Conservation (phyloP, 92 coral and sea anemone species). For the Phenganax marumi region DNA sequence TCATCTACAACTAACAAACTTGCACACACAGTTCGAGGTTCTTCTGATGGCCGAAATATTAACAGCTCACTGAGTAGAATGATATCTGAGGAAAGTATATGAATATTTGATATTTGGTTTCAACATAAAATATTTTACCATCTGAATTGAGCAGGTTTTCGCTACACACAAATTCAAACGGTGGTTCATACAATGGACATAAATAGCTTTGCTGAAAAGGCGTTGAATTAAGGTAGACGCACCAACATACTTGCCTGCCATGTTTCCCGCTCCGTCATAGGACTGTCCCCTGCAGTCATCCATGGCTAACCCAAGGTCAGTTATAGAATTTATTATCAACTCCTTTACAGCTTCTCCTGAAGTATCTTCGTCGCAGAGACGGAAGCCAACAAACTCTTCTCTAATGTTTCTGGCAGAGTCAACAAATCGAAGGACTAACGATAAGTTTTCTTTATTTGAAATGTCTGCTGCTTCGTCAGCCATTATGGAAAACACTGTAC, state of each 20-base stretch:
- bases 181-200: constrained; percentile 54
- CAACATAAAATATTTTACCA: too few species aligned
- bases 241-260: constrained; percentile 42
- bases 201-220: constrained; percentile 49
- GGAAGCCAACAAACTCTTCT: constrained; percentile 43
- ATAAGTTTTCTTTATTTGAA: constrained; percentile 59
- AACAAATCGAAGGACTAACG: constrained; percentile 56
- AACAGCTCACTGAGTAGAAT: too few species aligned
- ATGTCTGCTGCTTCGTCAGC: constrained; percentile 58
- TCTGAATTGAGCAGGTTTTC: constrained; percentile 29
- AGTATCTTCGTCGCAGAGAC: constrained; percentile 17
- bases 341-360: constrained; percentile 28
- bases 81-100: too few species aligned
- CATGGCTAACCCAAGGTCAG: constrained; percentile 39
- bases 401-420: constrained; percentile 47
- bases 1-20: too few species aligned
- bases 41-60: too few species aligned
- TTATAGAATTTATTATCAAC: constrained; percentile 12
- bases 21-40: too few species aligned
- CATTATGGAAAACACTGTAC: constrained; percentile 33
- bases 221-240: constrained; percentile 32
- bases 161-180: constrained; percentile 58
- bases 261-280: constrained; percentile 38
- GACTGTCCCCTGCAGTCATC: constrained; percentile 35
- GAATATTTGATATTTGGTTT: too few species aligned